Conservation (phyloP, 1,140 invertebrate species). For the Brachionus koreanus region DNA sequence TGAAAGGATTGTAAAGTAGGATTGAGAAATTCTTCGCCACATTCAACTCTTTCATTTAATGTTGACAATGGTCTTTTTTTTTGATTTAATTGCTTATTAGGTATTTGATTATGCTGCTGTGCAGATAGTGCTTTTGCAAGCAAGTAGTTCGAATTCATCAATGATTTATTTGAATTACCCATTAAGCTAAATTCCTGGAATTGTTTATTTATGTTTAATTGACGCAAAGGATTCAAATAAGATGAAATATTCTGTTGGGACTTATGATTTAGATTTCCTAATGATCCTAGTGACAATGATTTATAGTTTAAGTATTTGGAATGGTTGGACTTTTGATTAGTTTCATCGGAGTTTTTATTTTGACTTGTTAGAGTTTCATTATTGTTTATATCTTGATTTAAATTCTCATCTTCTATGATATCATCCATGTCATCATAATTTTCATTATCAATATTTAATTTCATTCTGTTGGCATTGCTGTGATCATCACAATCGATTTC, state of each 20-base stretch:
- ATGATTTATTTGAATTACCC: neutral
- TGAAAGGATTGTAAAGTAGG: neutral
- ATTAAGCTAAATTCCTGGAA: neutral
- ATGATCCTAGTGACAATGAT: neutral
- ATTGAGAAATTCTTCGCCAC: neutral
- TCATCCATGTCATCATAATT: neutral
- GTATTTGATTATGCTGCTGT: neutral
- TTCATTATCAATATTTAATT: neutral
- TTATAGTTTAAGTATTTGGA: neutral
- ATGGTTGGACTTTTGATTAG: neutral
- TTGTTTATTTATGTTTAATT: conserved; percentile 17
- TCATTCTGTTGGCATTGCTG: neutral
- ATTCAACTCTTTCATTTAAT: neutral
- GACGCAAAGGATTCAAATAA: neutral
- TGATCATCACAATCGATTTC: neutral
- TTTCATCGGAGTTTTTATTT: neutral
- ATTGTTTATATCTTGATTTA: conserved; percentile 2
- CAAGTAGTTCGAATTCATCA: conserved; percentile 1
- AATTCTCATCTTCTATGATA: neutral
- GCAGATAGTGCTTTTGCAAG: neutral
- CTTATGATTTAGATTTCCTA: neutral
- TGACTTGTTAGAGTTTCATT: neutral
- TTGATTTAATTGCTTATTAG: neutral
- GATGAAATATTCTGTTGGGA: neutral
- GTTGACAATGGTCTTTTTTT: conserved; percentile 3